Base-by-base conservation (phyloP, 2,113 vertebrate genomes). In the Murina feae region DNA sequence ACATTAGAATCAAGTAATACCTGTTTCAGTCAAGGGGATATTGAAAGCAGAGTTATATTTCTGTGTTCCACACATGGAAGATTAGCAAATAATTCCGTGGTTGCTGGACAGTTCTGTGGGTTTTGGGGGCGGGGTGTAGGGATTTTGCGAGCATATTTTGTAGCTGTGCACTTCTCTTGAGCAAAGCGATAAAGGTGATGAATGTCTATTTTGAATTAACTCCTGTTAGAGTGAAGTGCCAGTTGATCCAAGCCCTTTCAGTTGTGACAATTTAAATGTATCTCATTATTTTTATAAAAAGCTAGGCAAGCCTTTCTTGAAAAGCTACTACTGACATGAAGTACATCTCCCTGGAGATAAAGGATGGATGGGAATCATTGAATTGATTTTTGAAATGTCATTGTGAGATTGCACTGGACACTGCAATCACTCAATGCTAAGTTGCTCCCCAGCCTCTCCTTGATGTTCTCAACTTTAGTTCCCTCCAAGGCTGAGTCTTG, bases 161-260 rank as follows among this genome's bases (percentile, higher is more conserved):
- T 86, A 21, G 44, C 71, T 35, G 39, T 96, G 79, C 83, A 68
- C 1, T 90, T 96, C 95, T 96, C 39, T 30, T 90, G 76, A 69
- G 72, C 74, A 84, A 86, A 93, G 28, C 83, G 39, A 96, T 92
- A 97, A 97, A 97, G 87, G 35, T 79, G 20, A 96, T 79, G 80
- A 97, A 96, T 89, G 32, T 47, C 90, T 97, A 2, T 91, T 97
- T 93, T 96, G 91, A 97, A 96, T 96, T 94, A 93, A 92, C 89
- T 96, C 55, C 42, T n/a, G n/a, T 85, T 97, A 60, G 2, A 74
- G 79, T 80, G 32, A 72, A 88, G 85, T 90, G 20, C 28, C 85
- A 80, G 95, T 47, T 88, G 81, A 97, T 93, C 21, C 35, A 75
- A 82, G 23, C 16, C 78, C 91, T 16, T 94, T 97, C 90, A 42